phyloP scores from a whole-genome alignment of 2,888 invertebrate genomes.

The Luperina nickerlii region DNA sequence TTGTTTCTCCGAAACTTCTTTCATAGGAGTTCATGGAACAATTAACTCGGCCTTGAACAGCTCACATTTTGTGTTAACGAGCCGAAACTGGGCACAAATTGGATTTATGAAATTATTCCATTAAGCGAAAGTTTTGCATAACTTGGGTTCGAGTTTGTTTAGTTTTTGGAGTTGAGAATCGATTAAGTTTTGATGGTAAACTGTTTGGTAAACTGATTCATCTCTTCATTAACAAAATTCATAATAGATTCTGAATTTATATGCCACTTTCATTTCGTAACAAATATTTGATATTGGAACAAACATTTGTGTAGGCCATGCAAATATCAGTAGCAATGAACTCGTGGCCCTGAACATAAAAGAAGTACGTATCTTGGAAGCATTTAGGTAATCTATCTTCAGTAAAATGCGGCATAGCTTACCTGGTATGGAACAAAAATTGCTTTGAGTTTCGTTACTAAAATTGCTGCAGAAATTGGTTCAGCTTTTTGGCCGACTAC shows the following conservation, averaged over 20 bases:
- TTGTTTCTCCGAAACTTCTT: conserved; percentile 54
- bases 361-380: conserved; percentile 36
- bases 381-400: conserved; percentile 54
- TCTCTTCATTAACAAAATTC: conserved; percentile 24
- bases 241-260: not conserved
- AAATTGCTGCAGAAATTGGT: conserved; percentile 8
- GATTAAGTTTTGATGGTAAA: conserved; percentile 49
- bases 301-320: conserved; percentile 39
- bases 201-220: conserved; percentile 29
- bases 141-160: conserved; percentile 53
- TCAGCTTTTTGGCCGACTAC: not conserved
- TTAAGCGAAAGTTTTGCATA: conserved; percentile 55
- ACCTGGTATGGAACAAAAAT: conserved; percentile 6
- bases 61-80: conserved; percentile 59
- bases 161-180: conserved; percentile 53
- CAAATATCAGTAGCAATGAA: conserved; percentile 52
- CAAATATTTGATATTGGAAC: conserved; percentile 27
- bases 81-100: conserved; percentile 60
- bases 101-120: conserved; percentile 65
- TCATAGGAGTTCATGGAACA: conserved; percentile 52
- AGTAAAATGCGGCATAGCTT: conserved; percentile 25
- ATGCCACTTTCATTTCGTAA: not conserved
- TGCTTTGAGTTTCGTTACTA: not conserved
- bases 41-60: conserved; percentile 49
- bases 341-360: conserved; percentile 50